Conservation (phyloP, 2,113 vertebrate species). For the Oryctolagus cuniculus region mOryCun1.1 NC_091434.1:102414001-102414500, state of each 20-base stretch:
- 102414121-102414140: constrained; percentile 88
- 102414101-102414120: constrained; percentile 96
- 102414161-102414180: background rate
- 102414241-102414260: background rate
- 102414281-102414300: background rate
- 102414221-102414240: background rate
- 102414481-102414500: background rate
- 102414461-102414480: background rate
- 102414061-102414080: constrained; percentile 99
- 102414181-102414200: background rate
- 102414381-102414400: background rate
- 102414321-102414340: background rate
- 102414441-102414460: constrained; percentile 10
- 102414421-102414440: background rate
- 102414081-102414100: constrained; percentile 99
- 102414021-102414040: constrained; percentile 97
- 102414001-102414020: background rate
- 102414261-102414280: background rate
- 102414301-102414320: constrained; percentile 18
- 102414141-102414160: background rate
- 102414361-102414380: background rate
- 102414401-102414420: background rate
- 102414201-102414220: background rate
- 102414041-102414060: constrained; percentile 99
- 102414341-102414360: background rate